These are phyloP conservation scores for Meloidogyne hapla DNA, from an alignment of 1,140 invertebrate genomes.

Conservation along the genomic window DNA sequence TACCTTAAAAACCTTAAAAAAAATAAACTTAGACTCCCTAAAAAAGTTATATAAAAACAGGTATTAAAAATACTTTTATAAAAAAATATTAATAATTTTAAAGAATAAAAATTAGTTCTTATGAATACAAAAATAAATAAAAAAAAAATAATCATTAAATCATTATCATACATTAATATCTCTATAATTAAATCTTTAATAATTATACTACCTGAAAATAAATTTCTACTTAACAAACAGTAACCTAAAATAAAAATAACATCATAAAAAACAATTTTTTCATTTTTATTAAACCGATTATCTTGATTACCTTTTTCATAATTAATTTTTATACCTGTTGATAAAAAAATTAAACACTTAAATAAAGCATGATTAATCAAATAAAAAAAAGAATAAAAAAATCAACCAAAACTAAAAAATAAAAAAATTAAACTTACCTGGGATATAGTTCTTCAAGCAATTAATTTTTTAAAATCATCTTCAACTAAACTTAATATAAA, in stretches of 20 bases:
- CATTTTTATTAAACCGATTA: too few relatives aligned
- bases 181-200: slow-evolving; percentile 7
- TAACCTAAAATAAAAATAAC: slow-evolving; percentile 10
- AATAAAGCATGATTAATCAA: slow-evolving; percentile 28
- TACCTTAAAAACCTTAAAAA: slow-evolving; percentile 21
- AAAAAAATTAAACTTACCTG: slow-evolving; percentile 14
- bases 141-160: slow-evolving; percentile 22
- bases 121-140: slow-evolving; percentile 24
- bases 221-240: neutral
- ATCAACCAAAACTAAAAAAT: slow-evolving; percentile 10
- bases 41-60: too few relatives aligned
- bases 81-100: slow-evolving; percentile 21
- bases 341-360: slow-evolving; percentile 22
- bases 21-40: slow-evolving; percentile 7
- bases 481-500: slow-evolving; percentile 1
- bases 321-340: slow-evolving; percentile 21
- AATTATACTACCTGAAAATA: slow-evolving; percentile 20
- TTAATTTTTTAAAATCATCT: slow-evolving; percentile 15
- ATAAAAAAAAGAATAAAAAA: slow-evolving; percentile 28
- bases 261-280: slow-evolving; percentile 12
- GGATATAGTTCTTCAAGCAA: slow-evolving; percentile 22
- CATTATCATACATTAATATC: slow-evolving; percentile 11
- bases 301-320: neutral
- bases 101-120: slow-evolving; percentile 29
- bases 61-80: slow-evolving; percentile 24